These are phyloP conservation scores for Orbicella faveolata DNA, from an alignment of 64 coral and sea anemone species.

Conservation along the genomic window DNA sequence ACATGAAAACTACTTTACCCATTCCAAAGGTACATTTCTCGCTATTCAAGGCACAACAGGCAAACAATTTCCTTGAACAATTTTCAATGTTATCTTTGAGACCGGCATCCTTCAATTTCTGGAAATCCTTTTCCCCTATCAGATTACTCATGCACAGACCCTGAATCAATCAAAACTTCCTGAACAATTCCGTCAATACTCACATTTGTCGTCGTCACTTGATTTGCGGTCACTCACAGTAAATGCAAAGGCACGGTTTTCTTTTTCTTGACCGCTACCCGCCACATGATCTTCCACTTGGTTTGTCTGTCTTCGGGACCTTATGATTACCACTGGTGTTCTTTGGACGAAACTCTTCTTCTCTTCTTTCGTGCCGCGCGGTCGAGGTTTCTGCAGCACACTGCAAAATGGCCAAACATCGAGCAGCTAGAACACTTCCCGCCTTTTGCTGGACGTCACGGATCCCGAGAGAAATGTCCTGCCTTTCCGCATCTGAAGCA, in stretches of 20 bases:
- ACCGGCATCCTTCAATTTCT: slow-evolving; percentile 7
- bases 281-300: slow-evolving; percentile 15
- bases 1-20: too few species aligned
- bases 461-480: slow-evolving; percentile 58
- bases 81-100: slow-evolving; percentile 9
- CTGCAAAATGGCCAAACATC: slow-evolving; percentile 46
- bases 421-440: slow-evolving; percentile 44
- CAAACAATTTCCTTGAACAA: slow-evolving; percentile 51
- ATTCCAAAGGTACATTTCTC: too few species aligned
- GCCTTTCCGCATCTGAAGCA: slow-evolving; percentile 58
- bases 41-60: neutral
- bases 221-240: neutral
- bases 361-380: neutral
- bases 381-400: slow-evolving; percentile 19
- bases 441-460: slow-evolving; percentile 59
- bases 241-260: slow-evolving; percentile 33
- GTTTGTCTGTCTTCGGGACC: slow-evolving; percentile 18
- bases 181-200: slow-evolving; percentile 52
- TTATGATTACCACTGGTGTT: neutral
- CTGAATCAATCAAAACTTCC: slow-evolving; percentile 59
- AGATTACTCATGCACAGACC: slow-evolving; percentile 56
- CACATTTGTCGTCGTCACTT: slow-evolving; percentile 23
- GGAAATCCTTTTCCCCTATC: slow-evolving; percentile 46
- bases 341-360: neutral
- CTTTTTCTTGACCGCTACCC: slow-evolving; percentile 12